phyloP scores from a whole-genome alignment of 2,113 vertebrate species.

The Phaethon lepturus region DNA sequence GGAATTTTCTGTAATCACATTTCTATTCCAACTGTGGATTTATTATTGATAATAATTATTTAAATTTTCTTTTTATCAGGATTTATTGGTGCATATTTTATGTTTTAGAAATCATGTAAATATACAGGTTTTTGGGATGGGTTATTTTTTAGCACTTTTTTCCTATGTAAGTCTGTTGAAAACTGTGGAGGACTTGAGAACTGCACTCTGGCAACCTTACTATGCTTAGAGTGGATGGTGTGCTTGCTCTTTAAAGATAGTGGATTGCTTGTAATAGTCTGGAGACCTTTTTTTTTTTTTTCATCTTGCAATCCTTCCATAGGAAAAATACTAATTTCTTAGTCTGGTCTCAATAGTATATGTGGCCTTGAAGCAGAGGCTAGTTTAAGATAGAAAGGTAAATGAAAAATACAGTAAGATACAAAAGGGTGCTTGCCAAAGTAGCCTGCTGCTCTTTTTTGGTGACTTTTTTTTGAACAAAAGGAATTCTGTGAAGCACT shows the following conservation, averaged over 20 bases:
- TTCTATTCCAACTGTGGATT: neutral
- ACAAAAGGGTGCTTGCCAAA: neutral
- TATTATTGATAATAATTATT: neutral
- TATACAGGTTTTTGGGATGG: neutral
- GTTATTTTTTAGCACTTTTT: neutral
- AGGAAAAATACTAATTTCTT: neutral
- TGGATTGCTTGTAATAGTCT: neutral
- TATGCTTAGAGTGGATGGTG: neutral
- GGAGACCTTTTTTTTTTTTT: neutral
- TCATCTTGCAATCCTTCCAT: neutral
- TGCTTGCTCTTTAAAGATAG: neutral
- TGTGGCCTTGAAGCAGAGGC: neutral
- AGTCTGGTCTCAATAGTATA: neutral
- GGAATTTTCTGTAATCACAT: neutral
- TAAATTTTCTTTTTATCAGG: neutral
- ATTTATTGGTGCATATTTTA: neutral
- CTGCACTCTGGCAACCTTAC: neutral
- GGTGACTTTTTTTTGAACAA: neutral
- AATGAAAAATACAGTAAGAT: neutral
- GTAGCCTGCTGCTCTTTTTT: neutral
- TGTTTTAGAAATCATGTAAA: neutral
- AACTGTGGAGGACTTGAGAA: neutral
- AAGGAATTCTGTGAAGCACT: neutral
- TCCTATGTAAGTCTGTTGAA: neutral
- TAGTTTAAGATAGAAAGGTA: neutral